phyloP scores from a whole-genome alignment of 1,140 invertebrate genomes.

The Drosophila mauritiana region DNA sequence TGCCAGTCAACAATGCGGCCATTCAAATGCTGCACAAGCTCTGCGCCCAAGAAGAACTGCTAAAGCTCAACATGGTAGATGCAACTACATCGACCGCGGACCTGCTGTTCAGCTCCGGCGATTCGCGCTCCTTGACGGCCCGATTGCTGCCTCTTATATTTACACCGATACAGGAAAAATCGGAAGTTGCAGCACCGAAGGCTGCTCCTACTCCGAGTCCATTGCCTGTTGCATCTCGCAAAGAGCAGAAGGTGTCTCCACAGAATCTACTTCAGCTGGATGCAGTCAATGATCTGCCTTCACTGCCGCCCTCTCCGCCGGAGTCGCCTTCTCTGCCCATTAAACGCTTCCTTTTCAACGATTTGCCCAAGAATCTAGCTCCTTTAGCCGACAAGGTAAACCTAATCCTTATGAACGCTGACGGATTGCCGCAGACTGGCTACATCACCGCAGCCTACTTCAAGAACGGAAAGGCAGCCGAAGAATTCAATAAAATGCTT shows the following conservation, averaged over 20 bases:
- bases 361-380: constrained; percentile 22
- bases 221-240: neutral
- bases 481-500: constrained; percentile 18
- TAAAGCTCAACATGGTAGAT: constrained; percentile 18
- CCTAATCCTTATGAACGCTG: constrained; percentile 15
- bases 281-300: neutral
- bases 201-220: neutral
- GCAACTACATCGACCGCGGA: constrained; percentile 13
- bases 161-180: neutral
- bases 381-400: constrained; percentile 18
- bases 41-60: neutral
- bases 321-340: constrained; percentile 2
- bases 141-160: constrained; percentile 54
- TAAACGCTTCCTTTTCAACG: constrained; percentile 37
- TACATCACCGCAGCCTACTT: constrained; percentile 47
- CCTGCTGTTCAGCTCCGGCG: constrained; percentile 15
- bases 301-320: constrained; percentile 50
- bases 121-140: constrained; percentile 31
- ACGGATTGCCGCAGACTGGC: constrained; percentile 18
- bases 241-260: too few species aligned
- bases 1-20: constrained; percentile 34
- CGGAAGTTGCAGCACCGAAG: neutral
- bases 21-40: constrained; percentile 17
- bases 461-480: neutral
- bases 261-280: neutral